phyloP scores from a whole-genome alignment of 1,140 invertebrate species.

The Drosophila lini region DNA sequence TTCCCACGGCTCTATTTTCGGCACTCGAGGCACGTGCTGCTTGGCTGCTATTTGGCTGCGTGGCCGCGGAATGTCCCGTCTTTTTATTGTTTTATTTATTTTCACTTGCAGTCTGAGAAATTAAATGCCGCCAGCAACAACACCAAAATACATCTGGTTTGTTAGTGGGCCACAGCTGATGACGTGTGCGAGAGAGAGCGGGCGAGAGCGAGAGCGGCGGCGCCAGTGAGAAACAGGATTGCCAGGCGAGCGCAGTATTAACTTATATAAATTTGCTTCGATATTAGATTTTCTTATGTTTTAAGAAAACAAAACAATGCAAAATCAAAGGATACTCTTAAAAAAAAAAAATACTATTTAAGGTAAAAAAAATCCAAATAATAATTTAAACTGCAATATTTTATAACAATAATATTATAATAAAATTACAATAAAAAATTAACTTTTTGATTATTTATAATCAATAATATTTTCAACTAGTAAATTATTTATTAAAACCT shows the following conservation, averaged over 20 bases:
- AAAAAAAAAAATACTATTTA: too few species aligned
- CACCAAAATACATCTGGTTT: slow-evolving; percentile 51
- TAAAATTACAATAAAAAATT: too few species aligned
- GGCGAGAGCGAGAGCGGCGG: slow-evolving; percentile 22
- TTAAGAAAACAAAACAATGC: too few species aligned
- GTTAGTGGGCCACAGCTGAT: slow-evolving; percentile 63
- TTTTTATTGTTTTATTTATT: slow-evolving; percentile 20
- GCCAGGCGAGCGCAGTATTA: slow-evolving; percentile 7
- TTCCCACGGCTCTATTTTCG: slow-evolving; percentile 38
- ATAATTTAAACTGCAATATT: too few species aligned
- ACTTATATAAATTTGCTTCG: neutral
- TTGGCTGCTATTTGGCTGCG: slow-evolving; percentile 38
- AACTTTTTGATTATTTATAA: too few species aligned
- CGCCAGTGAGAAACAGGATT: slow-evolving; percentile 56
- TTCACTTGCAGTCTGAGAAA: slow-evolving; percentile 40
- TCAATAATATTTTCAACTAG: too few species aligned
- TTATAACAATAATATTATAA: too few species aligned
- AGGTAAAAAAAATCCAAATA: too few species aligned
- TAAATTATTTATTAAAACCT: too few species aligned
- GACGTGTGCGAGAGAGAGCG: slow-evolving; percentile 60
- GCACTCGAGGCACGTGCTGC: slow-evolving; percentile 57
- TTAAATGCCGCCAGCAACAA: slow-evolving; percentile 49
- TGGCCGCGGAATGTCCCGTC: slow-evolving; percentile 31
- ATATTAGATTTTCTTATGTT: too few species aligned
- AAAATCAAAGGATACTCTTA: too few species aligned